Base-by-base conservation (phyloP, 2,797 vertebrate genomes). In the Scolopax rusticola region DNA sequence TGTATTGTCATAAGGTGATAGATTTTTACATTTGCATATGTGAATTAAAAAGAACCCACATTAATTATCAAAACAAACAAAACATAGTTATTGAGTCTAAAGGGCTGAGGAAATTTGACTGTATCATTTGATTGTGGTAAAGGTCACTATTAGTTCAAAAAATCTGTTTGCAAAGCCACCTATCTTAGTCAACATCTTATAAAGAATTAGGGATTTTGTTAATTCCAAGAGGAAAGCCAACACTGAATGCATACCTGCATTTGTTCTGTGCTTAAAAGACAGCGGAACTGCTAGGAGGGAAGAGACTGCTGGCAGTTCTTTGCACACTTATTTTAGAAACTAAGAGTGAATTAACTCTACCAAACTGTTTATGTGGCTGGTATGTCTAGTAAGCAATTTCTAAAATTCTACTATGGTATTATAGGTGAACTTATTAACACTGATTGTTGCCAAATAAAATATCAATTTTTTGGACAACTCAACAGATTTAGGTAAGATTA, bases 1-100 rank as follows among this genome's bases (percentile, higher is more conserved):
- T 79, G 84, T 96, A 93, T 87, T 91, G 91, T 95, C 92, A 91
- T 79, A 86, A 0, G 11, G 95, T 60, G 95, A 95, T 85, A 94
- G 68, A 93, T 89, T 96, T 88, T 85, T 95, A 90, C 80, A 83
- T 96, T 80, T 95, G 87, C 89, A 94, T 89, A 97, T 47, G 57
- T 61, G 87, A 92, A 95, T 92, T 84, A 74, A 85, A 65, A 86
- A 69, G 69, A 91, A 96, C 69, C n/a, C 80, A 89, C 54, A 78
- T 77, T 86, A 95, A 83, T 50, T 92, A 90, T 12, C 24, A 33
- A 91, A 90, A 61, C 32, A 91, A 94, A 89, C 33, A 32, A 24
- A 48, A 25, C 33, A 54, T 5, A 63, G 69, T 48, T 71, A 87
- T 6, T 64, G 36, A 84, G 6, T 79, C 15, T 75, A 78, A 80